phyloP scores from a whole-genome alignment of 2,113 vertebrate species.

The Otocyon megalotis region DNA sequence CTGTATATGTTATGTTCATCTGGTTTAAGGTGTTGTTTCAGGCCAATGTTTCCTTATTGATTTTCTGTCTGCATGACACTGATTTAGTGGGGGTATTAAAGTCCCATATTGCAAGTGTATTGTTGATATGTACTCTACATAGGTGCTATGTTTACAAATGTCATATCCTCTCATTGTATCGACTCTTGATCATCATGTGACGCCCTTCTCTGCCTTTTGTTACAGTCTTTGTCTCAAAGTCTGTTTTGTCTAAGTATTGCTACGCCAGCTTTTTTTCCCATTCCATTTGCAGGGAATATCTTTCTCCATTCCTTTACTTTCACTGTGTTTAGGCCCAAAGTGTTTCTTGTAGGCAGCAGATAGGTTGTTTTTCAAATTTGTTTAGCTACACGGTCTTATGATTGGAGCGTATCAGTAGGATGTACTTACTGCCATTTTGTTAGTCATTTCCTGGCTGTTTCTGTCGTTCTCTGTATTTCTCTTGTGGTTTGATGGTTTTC shows the following conservation, averaged over 20 bases:
- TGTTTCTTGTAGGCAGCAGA: neutral
- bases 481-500: neutral
- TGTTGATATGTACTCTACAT: neutral
- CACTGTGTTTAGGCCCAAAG: neutral
- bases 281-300: neutral
- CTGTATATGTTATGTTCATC: neutral
- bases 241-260: neutral
- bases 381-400: neutral
- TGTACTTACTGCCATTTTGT: neutral
- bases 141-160: neutral
- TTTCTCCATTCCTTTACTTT: neutral
- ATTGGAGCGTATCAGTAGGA: neutral
- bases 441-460: neutral
- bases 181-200: neutral
- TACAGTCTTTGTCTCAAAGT: neutral
- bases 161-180: neutral
- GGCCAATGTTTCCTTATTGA: neutral
- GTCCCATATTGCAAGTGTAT: neutral
- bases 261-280: neutral
- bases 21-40: neutral
- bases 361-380: neutral
- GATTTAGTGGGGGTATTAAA: neutral
- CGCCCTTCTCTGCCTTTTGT: neutral
- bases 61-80: neutral
- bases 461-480: neutral